Conservation (phyloP, 2,888 invertebrate species). For the Acanthococcus lagerstroemiae region DNA sequence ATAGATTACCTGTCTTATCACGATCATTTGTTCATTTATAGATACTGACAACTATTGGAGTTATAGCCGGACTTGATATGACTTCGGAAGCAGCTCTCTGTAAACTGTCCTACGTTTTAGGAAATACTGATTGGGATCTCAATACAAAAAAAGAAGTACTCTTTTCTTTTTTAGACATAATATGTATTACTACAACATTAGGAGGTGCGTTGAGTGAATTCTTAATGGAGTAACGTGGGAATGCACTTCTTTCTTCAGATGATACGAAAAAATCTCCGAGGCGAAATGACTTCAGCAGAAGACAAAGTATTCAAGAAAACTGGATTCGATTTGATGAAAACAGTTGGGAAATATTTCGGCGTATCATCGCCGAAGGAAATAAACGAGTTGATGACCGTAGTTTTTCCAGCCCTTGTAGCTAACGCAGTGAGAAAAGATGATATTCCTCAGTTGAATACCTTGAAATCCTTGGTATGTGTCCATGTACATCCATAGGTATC, state of each 20-base stretch:
- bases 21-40: slow-evolving; percentile 38
- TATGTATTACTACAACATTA: too few species aligned
- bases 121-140: slow-evolving; percentile 58
- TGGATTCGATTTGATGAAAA: slow-evolving; percentile 45
- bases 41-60: slow-evolving; percentile 56
- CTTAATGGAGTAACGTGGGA: too few species aligned
- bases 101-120: slow-evolving; percentile 80
- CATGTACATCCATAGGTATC: too few species aligned
- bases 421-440: slow-evolving; percentile 51
- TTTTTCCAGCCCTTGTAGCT: slow-evolving; percentile 61
- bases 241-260: slow-evolving; percentile 51
- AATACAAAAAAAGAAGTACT: slow-evolving; percentile 54
- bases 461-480: slow-evolving; percentile 42
- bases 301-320: not conserved
- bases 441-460: slow-evolving; percentile 36
- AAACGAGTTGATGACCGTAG: slow-evolving; percentile 48
- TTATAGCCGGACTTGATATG: slow-evolving; percentile 75
- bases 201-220: too few species aligned
- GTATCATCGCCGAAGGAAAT: slow-evolving; percentile 49
- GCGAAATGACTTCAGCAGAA: slow-evolving; percentile 56
- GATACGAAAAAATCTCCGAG: slow-evolving; percentile 66
- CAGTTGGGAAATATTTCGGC: slow-evolving; percentile 48
- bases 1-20: too few species aligned
- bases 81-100: slow-evolving; percentile 89
- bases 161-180: too few species aligned